Evolutionary conservation across 2,888 invertebrate genomes (phyloP), one percentile per base, ranked within the genome.

Genomic region (Chrysina gloriosa): DNA sequence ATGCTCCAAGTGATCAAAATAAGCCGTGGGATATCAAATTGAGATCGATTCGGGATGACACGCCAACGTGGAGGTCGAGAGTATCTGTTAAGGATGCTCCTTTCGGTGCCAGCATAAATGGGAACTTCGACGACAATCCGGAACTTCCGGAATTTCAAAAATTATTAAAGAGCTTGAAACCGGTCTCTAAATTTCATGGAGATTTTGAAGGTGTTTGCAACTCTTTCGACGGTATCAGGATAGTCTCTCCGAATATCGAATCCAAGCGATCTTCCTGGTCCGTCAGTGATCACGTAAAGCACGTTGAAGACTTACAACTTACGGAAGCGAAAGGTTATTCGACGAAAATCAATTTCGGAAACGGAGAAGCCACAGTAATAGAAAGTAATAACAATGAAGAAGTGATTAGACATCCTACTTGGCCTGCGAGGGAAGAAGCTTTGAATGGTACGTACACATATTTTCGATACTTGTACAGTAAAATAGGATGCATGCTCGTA

Each of bases 301-400:
- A 84, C 70, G 84, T 83, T 9, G 86, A 87, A 72, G 82, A 83
- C 63, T 68, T 74, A 27, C 77, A 78, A 45, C 76, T 74, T 71
- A 74, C 72, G 11, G 81, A 80, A 73, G 76, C 71, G 27, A 85
- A 82, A 74, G 86, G 86, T 9, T 89, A 86, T 77, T 89, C 88
- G 0, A 89, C 89, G 0, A 88, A 86, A 77, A 86, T 89, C 63
- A 88, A 88, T 78, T 83, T 85, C 71, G 84, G 84, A 3, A 78
- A 82, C 63, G 84, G 83, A 1, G 83, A 84, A 70, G 81, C 83
- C 0, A 84, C 81, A 3, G 83, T 85, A 14, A 80, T 85, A 23
- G 82, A 82, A 72, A 82, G 77, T 70, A 76, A 74, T 29, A 47
- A 69, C n/a, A 36, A 31, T 16, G 23, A 45, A 3, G 58, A 64